Evolutionary conservation across 2,888 invertebrate genomes (phyloP).

Genomic region (Schizotus pectinicornis): DNA sequence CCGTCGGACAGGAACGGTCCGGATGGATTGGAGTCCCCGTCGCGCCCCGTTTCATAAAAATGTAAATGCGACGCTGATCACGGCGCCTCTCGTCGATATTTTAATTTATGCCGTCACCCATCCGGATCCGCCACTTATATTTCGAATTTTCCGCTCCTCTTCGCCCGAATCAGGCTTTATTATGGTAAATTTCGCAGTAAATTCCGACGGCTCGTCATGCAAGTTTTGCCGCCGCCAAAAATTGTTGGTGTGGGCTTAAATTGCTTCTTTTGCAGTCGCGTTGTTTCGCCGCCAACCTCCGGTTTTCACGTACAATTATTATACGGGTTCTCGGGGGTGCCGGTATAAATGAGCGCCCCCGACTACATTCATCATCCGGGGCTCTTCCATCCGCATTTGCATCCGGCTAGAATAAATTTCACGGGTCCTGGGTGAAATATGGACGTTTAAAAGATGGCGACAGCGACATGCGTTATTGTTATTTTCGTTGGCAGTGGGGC

Average conservation of each 20-base stretch:
- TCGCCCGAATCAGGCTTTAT: too few relatives aligned
- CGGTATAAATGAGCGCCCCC: slow-evolving; percentile 14
- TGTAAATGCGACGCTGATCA: background rate
- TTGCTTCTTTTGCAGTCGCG: slow-evolving; percentile 2
- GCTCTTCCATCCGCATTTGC: slow-evolving; percentile 14
- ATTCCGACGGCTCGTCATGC: too few relatives aligned
- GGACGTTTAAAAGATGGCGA: slow-evolving; percentile 17
- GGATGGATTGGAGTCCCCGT: background rate
- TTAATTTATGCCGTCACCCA: background rate
- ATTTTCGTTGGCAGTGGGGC: slow-evolving; percentile 1
- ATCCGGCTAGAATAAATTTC: slow-evolving; percentile 24
- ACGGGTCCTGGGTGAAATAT: slow-evolving; percentile 18
- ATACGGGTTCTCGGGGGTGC: slow-evolving; percentile 12
- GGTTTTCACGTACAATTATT: slow-evolving; percentile 4
- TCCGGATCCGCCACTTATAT: too few relatives aligned
- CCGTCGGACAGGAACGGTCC: background rate
- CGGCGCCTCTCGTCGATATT: background rate
- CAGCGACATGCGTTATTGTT: slow-evolving; percentile 17
- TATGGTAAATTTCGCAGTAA: too few relatives aligned
- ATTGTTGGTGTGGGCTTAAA: background rate
- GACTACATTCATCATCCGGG: slow-evolving; percentile 17
- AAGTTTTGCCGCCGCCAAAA: background rate
- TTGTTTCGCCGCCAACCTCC: background rate
- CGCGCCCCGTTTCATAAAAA: background rate
- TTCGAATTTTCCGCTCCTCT: too few relatives aligned